Percentiles rank a stretch among this genome's conserved stretches.
These are phyloP conservation scores for Hyperoplus lanceolatus DNA, from an alignment of 2,797 vertebrate genomes.

Conservation along the genomic window DNA sequence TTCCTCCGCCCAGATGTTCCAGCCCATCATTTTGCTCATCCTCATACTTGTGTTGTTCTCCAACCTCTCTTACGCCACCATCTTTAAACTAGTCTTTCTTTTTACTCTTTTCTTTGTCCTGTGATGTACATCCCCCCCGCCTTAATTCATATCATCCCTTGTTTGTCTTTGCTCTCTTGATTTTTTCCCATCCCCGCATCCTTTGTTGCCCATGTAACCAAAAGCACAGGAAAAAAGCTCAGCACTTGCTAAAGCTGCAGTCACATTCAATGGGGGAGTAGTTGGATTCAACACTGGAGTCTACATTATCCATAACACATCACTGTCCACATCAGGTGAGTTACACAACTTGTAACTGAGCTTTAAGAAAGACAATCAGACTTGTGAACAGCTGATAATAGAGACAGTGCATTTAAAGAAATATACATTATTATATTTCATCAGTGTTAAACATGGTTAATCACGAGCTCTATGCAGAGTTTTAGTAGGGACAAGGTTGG, in stretches of 20 bases:
- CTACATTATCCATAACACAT: conserved; percentile 57
- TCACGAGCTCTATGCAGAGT: neutral
- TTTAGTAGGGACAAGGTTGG: neutral
- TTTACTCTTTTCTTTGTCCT: conserved; percentile 99
- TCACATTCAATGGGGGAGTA: conserved; percentile 69
- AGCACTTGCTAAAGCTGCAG: conserved; percentile 84
- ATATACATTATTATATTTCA: neutral
- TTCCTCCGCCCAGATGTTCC: conserved; percentile 96
- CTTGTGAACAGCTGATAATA: neutral
- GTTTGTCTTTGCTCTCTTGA: conserved; percentile 86
- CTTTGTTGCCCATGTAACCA: conserved; percentile 91
- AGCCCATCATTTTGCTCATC: conserved; percentile 99
- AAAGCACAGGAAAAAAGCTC: conserved; percentile 91
- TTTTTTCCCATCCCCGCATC: conserved; percentile 81
- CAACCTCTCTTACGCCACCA: conserved; percentile 97
- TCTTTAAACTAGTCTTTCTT: conserved; percentile 99
- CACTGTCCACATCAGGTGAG: conserved; percentile 65
- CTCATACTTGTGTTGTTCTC: conserved; percentile 99
- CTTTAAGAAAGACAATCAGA: too few species aligned
- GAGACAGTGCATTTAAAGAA: neutral
- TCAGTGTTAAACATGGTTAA: neutral
- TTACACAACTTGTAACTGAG: neutral
- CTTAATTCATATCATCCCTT: conserved; percentile 77
- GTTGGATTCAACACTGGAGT: conserved; percentile 82
- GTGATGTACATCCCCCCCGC: conserved; percentile 88